Conservation (phyloP, 2,888 invertebrate species). For the Drosophila neotestacea region DNA sequence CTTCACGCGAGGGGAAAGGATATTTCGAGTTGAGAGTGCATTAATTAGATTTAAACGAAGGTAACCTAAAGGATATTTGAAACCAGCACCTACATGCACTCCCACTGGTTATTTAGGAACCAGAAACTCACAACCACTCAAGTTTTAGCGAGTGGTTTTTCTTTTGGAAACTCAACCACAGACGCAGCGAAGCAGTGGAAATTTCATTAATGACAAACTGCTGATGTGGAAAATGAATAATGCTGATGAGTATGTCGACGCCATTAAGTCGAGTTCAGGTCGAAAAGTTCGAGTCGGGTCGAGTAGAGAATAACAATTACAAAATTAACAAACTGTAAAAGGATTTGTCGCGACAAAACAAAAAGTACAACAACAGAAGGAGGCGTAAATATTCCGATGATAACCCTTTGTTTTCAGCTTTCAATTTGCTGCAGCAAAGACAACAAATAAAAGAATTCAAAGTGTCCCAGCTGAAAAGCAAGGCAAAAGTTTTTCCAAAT, state of each 20-base stretch:
- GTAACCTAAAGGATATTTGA: background rate
- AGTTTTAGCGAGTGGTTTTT: conserved; percentile 1
- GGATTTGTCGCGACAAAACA: conserved; percentile 40
- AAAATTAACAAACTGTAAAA: conserved; percentile 70
- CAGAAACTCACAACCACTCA: background rate
- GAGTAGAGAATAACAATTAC: conserved; percentile 28
- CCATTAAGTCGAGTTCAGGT: background rate
- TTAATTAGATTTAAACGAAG: conserved; percentile 2
- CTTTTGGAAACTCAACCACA: conserved; percentile 35
- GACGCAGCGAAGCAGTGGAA: conserved; percentile 36
- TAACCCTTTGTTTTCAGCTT: conserved; percentile 10
- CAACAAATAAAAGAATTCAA: conserved; percentile 1
- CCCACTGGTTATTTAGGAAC: background rate
- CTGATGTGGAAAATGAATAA: conserved; percentile 70
- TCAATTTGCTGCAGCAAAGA: conserved; percentile 9
- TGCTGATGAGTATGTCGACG: conserved; percentile 30
- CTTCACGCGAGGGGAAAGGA: background rate
- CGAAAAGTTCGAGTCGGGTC: background rate
- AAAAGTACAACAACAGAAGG: background rate
- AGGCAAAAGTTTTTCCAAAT: conserved; percentile 14
- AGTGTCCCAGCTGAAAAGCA: conserved; percentile 5
- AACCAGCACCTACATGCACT: background rate
- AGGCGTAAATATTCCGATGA: background rate
- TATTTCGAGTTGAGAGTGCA: conserved; percentile 4
- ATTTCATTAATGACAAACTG: conserved; percentile 66